Conservation (phyloP, 2,888 invertebrate species). For the Phyto melanocephala region DNA sequence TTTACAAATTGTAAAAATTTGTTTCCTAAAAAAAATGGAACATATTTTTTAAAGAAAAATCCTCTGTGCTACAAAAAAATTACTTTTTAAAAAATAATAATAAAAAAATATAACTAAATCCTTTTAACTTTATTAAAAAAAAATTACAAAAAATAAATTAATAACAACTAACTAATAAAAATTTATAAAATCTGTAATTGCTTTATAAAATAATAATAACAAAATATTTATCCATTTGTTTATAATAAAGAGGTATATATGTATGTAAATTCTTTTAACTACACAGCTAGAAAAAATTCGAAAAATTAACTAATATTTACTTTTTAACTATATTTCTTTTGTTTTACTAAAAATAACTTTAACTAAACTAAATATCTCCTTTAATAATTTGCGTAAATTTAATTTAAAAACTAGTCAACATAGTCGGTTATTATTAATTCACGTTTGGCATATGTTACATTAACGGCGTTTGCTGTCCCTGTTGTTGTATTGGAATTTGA, state of each 20-base stretch:
- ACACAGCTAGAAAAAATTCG: conserved; percentile 23
- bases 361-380: not conserved
- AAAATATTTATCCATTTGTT: not conserved
- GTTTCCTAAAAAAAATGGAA: too few relatives aligned
- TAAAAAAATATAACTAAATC: not conserved
- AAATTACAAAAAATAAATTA: conserved; percentile 9
- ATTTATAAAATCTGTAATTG: not conserved
- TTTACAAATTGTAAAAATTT: too few relatives aligned
- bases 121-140: not conserved
- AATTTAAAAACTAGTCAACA: conserved; percentile 69
- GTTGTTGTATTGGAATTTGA: conserved; percentile 44
- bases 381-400: not conserved
- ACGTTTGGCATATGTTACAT: conserved; percentile 69
- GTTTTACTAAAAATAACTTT: not conserved
- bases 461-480: conserved; percentile 36
- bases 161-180: conserved; percentile 10
- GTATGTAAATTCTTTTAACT: conserved; percentile 25
- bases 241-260: conserved; percentile 46
- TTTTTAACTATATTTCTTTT: not conserved
- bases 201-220: not conserved
- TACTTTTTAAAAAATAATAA: too few relatives aligned
- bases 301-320: not conserved
- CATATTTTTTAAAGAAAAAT: too few relatives aligned
- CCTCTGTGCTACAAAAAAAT: too few relatives aligned
- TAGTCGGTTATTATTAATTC: conserved; percentile 74